phyloP scores from a whole-genome alignment of 2,888 invertebrate species.

The Auanema sp. region DNA sequence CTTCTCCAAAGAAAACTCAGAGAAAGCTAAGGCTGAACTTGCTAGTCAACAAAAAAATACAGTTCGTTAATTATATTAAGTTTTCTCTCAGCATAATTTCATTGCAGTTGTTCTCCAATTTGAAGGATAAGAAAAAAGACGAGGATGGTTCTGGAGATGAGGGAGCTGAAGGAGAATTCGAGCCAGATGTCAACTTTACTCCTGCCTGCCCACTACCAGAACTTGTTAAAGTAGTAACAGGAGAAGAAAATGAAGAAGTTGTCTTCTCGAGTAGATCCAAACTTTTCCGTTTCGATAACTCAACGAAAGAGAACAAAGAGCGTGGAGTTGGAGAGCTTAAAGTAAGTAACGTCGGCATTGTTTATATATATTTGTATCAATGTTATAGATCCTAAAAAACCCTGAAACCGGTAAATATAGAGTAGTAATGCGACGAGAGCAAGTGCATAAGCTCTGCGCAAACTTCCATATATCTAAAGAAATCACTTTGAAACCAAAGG shows the following conservation, averaged over 20 bases:
- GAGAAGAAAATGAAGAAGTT: slow-evolving; percentile 62
- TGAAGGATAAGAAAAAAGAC: slow-evolving; percentile 23
- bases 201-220: slow-evolving; percentile 62
- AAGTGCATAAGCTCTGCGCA: slow-evolving; percentile 67
- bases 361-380: neutral
- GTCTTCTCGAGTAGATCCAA: slow-evolving; percentile 65
- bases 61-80: neutral
- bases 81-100: neutral
- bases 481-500: slow-evolving; percentile 67
- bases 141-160: slow-evolving; percentile 22
- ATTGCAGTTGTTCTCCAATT: slow-evolving; percentile 2
- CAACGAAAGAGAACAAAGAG: slow-evolving; percentile 66
- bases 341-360: slow-evolving; percentile 28
- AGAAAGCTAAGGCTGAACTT: no score
- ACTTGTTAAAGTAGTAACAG: slow-evolving; percentile 60
- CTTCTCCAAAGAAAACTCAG: no score
- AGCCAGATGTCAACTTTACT: slow-evolving; percentile 56
- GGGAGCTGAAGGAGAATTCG: slow-evolving; percentile 41
- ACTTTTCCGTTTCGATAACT: slow-evolving; percentile 64
- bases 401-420: slow-evolving; percentile 72
- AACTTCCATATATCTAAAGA: slow-evolving; percentile 66
- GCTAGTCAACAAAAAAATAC: neutral
- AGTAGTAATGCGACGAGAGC: slow-evolving; percentile 88
- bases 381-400: slow-evolving; percentile 70
- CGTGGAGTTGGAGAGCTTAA: slow-evolving; percentile 69